These are phyloP conservation scores for Channa argus DNA, from an alignment of 2,113 vertebrate genomes.

Conservation along the genomic window DNA sequence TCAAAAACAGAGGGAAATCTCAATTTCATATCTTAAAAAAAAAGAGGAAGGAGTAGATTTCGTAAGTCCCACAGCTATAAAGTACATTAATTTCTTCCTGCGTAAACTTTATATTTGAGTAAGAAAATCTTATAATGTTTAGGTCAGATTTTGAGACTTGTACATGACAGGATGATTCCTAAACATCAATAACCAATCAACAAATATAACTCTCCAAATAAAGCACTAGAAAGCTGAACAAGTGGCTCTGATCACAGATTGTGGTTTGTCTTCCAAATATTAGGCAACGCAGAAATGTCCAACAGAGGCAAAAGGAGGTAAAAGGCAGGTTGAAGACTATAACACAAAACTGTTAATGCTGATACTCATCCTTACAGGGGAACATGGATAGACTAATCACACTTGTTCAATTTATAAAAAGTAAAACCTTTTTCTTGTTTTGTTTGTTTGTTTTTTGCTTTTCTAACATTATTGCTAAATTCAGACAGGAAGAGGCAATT, in stretches of 20 bases:
- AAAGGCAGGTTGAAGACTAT: constrained; percentile 76
- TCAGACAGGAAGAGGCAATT: constrained; percentile 58
- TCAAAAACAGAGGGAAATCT: neutral
- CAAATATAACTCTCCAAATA: constrained; percentile 29
- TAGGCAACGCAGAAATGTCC: constrained; percentile 60
- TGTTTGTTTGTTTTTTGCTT: constrained; percentile 44
- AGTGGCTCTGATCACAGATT: constrained; percentile 38
- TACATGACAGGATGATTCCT: constrained; percentile 2
- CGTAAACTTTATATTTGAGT: constrained; percentile 34
- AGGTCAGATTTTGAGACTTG: constrained; percentile 2
- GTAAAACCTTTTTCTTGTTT: constrained; percentile 9
- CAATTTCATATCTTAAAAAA: constrained; percentile 1
- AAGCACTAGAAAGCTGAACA: constrained; percentile 18
- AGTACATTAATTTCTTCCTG: neutral
- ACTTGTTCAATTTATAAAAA: constrained; percentile 15
- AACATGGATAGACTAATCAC: constrained; percentile 26
- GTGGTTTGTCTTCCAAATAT: constrained; percentile 27
- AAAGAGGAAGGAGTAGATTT: neutral
- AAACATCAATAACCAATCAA: neutral
- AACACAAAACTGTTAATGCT: constrained; percentile 72
- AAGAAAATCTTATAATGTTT: constrained; percentile 5
- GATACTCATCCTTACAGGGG: constrained; percentile 23
- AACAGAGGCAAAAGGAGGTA: constrained; percentile 77
- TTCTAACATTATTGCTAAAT: constrained; percentile 83
- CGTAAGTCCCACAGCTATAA: neutral